phyloP scores from a whole-genome alignment of 2,113 vertebrate genomes.

The Microcebus ravelobensis region DNA sequence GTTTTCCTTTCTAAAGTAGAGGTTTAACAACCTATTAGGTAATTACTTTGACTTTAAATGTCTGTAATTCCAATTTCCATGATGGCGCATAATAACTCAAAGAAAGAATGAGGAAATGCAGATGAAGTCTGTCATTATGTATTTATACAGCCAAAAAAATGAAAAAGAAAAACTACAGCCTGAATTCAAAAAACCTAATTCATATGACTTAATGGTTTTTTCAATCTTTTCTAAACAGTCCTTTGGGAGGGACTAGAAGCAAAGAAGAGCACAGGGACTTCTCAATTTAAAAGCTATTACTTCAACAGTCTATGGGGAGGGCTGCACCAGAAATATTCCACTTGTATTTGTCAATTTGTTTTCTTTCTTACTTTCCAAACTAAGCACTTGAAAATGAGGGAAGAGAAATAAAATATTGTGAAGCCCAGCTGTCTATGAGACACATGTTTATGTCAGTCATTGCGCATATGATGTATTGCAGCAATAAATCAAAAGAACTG shows the following conservation, averaged over 20 bases:
- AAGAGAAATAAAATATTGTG: constrained; percentile 54
- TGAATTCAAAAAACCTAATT: constrained; percentile 55
- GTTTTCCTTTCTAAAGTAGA: constrained; percentile 46
- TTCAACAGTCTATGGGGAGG: neutral
- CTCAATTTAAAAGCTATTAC: constrained; percentile 62
- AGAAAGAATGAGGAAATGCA: constrained; percentile 48
- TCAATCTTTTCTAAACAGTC: neutral
- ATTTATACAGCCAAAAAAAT: neutral
- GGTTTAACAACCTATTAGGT: constrained; percentile 34
- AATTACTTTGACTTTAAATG: constrained; percentile 73
- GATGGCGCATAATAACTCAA: constrained; percentile 46
- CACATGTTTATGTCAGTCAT: constrained; percentile 70
- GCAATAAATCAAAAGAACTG: constrained; percentile 65
- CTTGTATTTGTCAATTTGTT: constrained; percentile 50
- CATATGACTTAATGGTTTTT: neutral
- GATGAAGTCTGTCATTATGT: constrained; percentile 58
- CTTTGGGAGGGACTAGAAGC: constrained; percentile 23
- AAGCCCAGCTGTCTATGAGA: constrained; percentile 60
- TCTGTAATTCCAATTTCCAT: constrained; percentile 54
- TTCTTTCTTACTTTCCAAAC: constrained; percentile 48
- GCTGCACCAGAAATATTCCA: neutral
- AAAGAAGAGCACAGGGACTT: constrained; percentile 12
- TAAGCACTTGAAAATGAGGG: constrained; percentile 59
- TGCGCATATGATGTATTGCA: constrained; percentile 42
- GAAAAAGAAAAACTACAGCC: neutral